Evolutionary conservation across 2,888 invertebrate species (phyloP).

Genomic region (Temnothorax ravouxi): DNA sequence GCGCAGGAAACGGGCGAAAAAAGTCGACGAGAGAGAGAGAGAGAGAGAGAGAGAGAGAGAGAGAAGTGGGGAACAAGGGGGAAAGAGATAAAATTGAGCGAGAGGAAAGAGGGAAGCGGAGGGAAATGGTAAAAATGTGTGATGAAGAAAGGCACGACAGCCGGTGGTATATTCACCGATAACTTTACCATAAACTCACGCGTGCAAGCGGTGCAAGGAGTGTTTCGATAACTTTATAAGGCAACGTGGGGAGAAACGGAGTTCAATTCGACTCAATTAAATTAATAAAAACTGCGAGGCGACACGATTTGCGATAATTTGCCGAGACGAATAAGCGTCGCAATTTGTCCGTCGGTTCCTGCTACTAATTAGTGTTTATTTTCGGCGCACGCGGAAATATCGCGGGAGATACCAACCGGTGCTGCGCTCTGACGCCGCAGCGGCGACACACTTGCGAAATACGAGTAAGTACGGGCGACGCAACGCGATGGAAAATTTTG

Average conservation of each 20-base stretch:
- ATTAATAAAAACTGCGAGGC: not conserved
- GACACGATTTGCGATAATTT: not conserved
- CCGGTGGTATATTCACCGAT: conserved; percentile 52
- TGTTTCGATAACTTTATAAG: not conserved
- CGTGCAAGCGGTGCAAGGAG: not conserved
- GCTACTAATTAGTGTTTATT: not conserved
- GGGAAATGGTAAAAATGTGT: conserved; percentile 23
- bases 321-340: not conserved
- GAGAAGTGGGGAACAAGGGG: not conserved
- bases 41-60: not conserved
- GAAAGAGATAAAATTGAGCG: conserved; percentile 21
- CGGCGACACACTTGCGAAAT: not conserved
- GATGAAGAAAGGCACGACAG: conserved; percentile 8
- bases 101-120: not conserved
- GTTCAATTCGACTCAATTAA: not conserved
- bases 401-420: not conserved
- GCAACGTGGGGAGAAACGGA: not conserved
- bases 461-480: not conserved
- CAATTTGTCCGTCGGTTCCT: not conserved
- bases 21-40: conserved; percentile 54
- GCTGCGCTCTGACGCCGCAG: not conserved
- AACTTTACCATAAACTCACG: conserved; percentile 23
- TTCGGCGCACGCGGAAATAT: not conserved
- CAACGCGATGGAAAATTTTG: not conserved
- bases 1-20: conserved; percentile 64